Base-by-base conservation (phyloP, 2,113 vertebrate genomes). In the Microtus ochrogaster region DNA sequence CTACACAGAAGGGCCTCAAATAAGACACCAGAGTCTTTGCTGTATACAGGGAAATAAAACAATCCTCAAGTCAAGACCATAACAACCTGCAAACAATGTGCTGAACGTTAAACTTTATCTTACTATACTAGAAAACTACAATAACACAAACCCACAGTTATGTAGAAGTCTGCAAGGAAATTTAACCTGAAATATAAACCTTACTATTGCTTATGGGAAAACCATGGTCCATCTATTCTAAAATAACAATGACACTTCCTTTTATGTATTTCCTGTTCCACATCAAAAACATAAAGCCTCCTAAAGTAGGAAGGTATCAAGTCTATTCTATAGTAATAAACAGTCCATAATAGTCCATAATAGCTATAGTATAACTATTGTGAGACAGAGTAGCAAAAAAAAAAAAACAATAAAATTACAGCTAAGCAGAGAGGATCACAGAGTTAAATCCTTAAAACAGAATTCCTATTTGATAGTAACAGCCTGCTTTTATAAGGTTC, bases 11-110 rank as follows among this genome's bases (percentile, higher is more conserved):
- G 16, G 52, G 88, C 58, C 90, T n/a, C 72, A 73, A 92, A n/a
- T 84, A 96, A 77, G 77, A n/a, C 47, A 33, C 28, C n/a, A 83
- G 86, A 88, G 86, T 72, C 68, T 81, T 22, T 86, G n/a, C 72
- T 86, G 66, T 30, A n/a, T 33, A 83, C 9, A 47, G 39, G 76
- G 90, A 81, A 63, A n/a, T 92, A 82, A 96, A 91, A 90, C 10
- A 36, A 73, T 82, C 9, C 90, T 49, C 76, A 89, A 70, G 66
- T 90, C 65, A 97, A 84, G 36, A 90, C 36, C 28, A 41, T 49
- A 92, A 73, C 72, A 68, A 68, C 77, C 47, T n/a, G 22, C 44
- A 90, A 44, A 90, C 65, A 72, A 79, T 61, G 22, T 52, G 22
- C 30, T 52, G 41, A 96, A 70, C 47, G 44, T 68, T 87, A 79